phyloP scores from a whole-genome alignment of 37 sponge, comb jelly and placozoan species.

The Amphimedon queenslandica region DNA sequence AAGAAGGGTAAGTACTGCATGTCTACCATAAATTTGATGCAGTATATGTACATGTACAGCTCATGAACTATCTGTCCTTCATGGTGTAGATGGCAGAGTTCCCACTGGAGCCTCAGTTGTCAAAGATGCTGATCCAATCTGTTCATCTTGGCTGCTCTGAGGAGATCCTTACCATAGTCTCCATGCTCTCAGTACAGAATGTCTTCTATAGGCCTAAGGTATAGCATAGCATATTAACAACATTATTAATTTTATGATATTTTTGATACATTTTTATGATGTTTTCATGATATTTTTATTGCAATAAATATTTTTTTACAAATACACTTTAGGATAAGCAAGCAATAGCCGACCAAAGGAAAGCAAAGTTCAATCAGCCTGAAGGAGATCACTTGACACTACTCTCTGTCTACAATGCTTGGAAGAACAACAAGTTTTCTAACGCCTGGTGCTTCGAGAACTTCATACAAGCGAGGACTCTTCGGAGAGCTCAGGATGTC shows the following conservation, averaged over 20 bases:
- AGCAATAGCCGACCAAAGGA: constrained; percentile 91
- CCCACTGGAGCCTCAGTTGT: constrained; percentile 93
- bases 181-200: constrained; percentile 98
- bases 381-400: constrained; percentile 98
- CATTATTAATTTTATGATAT: background rate
- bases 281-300: background rate
- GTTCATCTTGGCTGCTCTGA: constrained; percentile 97
- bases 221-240: background rate
- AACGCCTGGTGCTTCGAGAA: constrained; percentile 97
- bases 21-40: background rate
- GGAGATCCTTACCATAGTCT: constrained; percentile 92
- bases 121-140: constrained; percentile 92
- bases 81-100: constrained; percentile 88
- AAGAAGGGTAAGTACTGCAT: constrained; percentile 34
- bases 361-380: constrained; percentile 95
- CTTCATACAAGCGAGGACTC: constrained; percentile 93
- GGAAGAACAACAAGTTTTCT: constrained; percentile 98
- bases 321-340: constrained; percentile 77
- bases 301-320: background rate
- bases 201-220: constrained; percentile 97
- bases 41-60: too few species aligned
- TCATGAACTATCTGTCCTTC: background rate
- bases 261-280: background rate
- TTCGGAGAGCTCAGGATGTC: constrained; percentile 84
- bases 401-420: constrained; percentile 95